A percentile compares a stretch with the other conserved stretches of the same genome.
Evolutionary conservation across 2,113 vertebrate genomes (phyloP).

Genomic region (Peromyscus maniculatus): DNA sequence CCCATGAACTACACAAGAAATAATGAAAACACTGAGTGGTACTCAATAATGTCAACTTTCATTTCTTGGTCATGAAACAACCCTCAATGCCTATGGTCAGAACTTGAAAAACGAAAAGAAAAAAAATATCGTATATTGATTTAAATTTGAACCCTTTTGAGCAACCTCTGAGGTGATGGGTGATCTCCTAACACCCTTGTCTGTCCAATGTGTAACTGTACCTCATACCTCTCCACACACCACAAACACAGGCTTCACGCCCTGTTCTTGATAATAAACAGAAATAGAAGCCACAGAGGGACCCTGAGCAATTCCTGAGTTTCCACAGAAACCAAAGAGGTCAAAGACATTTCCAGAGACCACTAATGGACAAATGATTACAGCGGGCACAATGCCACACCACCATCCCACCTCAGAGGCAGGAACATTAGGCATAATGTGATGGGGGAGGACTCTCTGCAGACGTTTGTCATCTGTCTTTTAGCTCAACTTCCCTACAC

Average conservation of each 20-base stretch:
- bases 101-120: background rate
- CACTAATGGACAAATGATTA: background rate
- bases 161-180: background rate
- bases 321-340: background rate
- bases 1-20: background rate
- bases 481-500: background rate
- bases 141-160: conserved; percentile 26
- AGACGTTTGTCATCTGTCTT: background rate
- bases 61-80: conserved; percentile 46
- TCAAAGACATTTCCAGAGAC: background rate
- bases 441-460: background rate
- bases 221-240: background rate
- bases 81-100: background rate
- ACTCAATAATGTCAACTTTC: background rate
- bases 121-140: background rate
- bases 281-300: background rate
- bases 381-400: background rate
- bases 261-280: background rate
- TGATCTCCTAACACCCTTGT: background rate
- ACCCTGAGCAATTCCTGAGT: background rate
- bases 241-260: background rate
- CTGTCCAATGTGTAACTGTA: conserved; percentile 1
- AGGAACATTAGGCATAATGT: background rate
- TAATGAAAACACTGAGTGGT: conserved; percentile 46
- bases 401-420: background rate